Base-by-base conservation (phyloP, 2,797 vertebrate genomes). In the Tragelaphus eurycerus region DNA sequence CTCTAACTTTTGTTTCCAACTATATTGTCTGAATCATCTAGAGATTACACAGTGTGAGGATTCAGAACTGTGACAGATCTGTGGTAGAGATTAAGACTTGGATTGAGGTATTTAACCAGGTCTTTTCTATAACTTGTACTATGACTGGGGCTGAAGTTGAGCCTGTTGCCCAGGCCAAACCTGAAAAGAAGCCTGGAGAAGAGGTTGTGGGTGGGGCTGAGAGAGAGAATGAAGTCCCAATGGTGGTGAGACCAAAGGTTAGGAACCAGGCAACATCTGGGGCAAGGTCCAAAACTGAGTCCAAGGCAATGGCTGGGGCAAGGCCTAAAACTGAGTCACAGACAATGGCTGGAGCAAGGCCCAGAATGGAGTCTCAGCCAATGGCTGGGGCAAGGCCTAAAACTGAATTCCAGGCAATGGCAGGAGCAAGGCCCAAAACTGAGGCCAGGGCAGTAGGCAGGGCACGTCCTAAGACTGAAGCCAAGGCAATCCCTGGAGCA, bases 211-310 rank as follows among this genome's bases (percentile, higher is more conserved):
- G 14, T 76, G 64, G 21, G 11, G n/a, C 94, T 90, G 95, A 93
- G 38, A 57, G 19, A 96, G 94, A 97, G 46, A 86, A 48, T 92
- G 92, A 96, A 46, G 48, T 86, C 17, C 96, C 86, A 1, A 2
- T 96, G 82, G 97, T 97, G 38, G 98, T 98, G 43, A 96, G 97
- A 94, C 98, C 97, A 15, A 98, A 97, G 52, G 86, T 98, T 86
- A 96, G 97, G 67, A 79, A 55, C 34, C 95, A 96, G 31, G n/a
- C 85, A 27, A 87, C 93, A 54, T 55, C 60, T 91, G 84, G 95
- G 16, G 55, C 86, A 86, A 90, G 97, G 19, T 84, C 92, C 38
- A 95, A 89, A 82, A 62, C 79, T 14, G 97, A 96, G 6, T 57
- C 67, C 48, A 46, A 74, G 48, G 38, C 15, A 55, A 8, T 55